Evolutionary conservation across 2,113 vertebrate genomes (phyloP).

Genomic region (Raphicerus campestris): DNA sequence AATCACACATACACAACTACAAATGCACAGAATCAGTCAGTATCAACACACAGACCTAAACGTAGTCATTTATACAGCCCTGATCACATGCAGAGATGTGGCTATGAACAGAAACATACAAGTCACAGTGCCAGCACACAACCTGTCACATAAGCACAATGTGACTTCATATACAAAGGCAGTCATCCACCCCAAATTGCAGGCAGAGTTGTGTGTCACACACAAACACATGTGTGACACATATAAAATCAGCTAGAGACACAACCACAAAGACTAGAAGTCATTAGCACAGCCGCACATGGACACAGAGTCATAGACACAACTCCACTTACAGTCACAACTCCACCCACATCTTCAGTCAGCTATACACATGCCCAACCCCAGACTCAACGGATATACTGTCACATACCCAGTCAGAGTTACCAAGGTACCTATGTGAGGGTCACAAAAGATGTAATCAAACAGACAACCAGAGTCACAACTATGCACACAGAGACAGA

Average conservation of each 20-base stretch:
- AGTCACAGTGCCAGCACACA: background rate
- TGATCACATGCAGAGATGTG: background rate
- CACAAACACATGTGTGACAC: background rate
- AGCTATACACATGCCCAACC: background rate
- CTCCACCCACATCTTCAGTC: constrained; percentile 16
- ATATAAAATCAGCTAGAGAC: background rate
- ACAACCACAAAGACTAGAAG: background rate
- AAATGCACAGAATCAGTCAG: background rate
- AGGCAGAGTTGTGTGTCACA: background rate
- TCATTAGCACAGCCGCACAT: background rate
- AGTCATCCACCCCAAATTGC: background rate
- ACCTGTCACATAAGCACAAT: background rate
- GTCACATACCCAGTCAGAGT: background rate
- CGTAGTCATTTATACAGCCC: background rate
- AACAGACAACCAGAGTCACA: background rate
- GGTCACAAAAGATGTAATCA: constrained; percentile 23
- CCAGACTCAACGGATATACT: background rate
- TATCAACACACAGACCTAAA: background rate
- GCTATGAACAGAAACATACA: background rate
- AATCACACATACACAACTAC: background rate
- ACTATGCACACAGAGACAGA: background rate
- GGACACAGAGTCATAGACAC: background rate
- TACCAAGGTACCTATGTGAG: background rate
- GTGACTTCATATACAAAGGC: background rate
- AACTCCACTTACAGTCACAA: constrained; percentile 23